Percentiles rank a stretch among this genome's conserved stretches.
These are phyloP conservation scores for Eumaeus atala DNA, from an alignment of 1,140 invertebrate genomes.

Conservation along the genomic window DNA sequence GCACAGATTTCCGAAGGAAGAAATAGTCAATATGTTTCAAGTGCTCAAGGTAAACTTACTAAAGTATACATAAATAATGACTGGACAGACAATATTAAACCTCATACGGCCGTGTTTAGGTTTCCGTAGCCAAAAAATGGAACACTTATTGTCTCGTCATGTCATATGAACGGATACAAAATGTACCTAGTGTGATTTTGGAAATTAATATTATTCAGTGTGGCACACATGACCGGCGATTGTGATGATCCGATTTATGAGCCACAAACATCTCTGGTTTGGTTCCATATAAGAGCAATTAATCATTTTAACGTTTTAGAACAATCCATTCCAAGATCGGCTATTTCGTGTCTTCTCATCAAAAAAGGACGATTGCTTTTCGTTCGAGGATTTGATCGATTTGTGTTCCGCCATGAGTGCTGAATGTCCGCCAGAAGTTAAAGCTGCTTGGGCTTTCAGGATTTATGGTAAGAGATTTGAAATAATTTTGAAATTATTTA, in stretches of 20 bases:
- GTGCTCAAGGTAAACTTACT: constrained; percentile 74
- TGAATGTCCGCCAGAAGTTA: constrained; percentile 80
- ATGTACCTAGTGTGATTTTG: too few relatives aligned
- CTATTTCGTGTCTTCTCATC: constrained; percentile 85
- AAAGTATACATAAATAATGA: too few relatives aligned
- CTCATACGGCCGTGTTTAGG: too few relatives aligned
- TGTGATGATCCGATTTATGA: too few relatives aligned
- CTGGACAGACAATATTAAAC: too few relatives aligned
- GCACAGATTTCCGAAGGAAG: constrained; percentile 63
- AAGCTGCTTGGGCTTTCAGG: constrained; percentile 84
- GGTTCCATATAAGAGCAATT: too few relatives aligned
- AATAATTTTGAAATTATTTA: not conserved
- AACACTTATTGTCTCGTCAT: too few relatives aligned
- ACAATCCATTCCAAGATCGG: constrained; percentile 82
- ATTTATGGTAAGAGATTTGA: constrained; percentile 78
- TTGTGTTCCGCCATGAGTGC: constrained; percentile 83
- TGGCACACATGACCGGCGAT: too few relatives aligned
- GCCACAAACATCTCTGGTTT: too few relatives aligned
- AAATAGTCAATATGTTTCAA: constrained; percentile 72
- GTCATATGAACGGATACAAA: too few relatives aligned
- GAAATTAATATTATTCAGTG: too few relatives aligned
- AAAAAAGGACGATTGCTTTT: constrained; percentile 76
- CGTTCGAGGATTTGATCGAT: constrained; percentile 85
- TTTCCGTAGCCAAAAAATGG: too few relatives aligned
- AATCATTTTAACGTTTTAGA: constrained; percentile 67